phyloP scores from a whole-genome alignment of 2,797 vertebrate species.

The Pristis pectinata region DNA sequence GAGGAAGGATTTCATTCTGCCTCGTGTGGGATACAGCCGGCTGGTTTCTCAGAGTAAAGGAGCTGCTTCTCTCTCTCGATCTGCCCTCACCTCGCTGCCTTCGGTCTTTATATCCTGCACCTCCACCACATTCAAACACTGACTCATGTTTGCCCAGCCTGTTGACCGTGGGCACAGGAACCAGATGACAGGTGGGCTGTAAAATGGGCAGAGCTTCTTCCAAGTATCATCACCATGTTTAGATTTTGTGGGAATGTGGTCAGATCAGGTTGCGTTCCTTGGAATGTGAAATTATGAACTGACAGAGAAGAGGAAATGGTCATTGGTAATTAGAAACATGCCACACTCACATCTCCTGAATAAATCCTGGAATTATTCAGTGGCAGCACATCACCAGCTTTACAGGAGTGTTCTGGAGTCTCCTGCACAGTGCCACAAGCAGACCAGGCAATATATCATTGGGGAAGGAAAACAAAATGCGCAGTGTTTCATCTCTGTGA shows the following conservation, averaged over 20 bases:
- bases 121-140: conserved; percentile 2
- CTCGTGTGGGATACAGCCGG: not conserved
- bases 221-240: not conserved
- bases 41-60: not conserved
- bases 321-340: too few species aligned
- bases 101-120: not conserved
- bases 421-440: too few species aligned
- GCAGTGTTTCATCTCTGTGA: too few species aligned
- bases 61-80: not conserved
- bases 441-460: too few species aligned
- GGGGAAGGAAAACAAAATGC: too few species aligned
- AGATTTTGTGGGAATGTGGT: not conserved
- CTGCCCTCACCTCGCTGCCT: not conserved
- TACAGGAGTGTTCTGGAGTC: too few species aligned
- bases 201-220: not conserved
- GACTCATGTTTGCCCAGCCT: conserved; percentile 17
- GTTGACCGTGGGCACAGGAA: not conserved
- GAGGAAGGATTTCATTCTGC: conserved; percentile 13
- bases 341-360: too few species aligned
- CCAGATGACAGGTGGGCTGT: not conserved
- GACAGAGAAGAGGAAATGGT: too few species aligned
- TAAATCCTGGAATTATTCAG: too few species aligned
- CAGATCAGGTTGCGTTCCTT: not conserved
- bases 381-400: too few species aligned
- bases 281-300: too few species aligned